Conservation (phyloP, 2,113 vertebrate genomes). For the Dunckerocampus dactyliophorus region DNA sequence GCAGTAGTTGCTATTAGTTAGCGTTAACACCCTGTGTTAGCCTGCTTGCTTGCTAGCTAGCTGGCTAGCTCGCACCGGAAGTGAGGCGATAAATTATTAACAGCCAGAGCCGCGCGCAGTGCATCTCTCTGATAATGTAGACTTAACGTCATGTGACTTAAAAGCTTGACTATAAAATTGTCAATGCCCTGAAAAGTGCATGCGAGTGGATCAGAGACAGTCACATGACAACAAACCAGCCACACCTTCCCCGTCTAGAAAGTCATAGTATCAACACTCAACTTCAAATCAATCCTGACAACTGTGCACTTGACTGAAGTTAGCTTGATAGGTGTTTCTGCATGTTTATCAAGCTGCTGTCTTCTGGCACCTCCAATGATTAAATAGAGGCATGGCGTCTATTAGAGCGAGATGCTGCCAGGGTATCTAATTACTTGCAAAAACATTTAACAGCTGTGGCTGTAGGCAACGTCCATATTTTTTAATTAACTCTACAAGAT, state of each 20-base stretch:
- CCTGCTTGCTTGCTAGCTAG: no score
- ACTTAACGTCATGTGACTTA: constrained; percentile 44
- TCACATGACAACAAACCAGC: constrained; percentile 1
- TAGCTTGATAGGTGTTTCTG: not conserved
- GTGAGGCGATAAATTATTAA: constrained; percentile 41
- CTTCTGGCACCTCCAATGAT: not conserved
- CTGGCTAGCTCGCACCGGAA: not conserved
- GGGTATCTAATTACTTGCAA: no score
- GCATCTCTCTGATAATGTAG: constrained; percentile 28
- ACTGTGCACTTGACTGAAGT: constrained; percentile 2
- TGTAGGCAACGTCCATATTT: no score
- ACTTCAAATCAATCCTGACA: no score
- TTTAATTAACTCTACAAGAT: no score
- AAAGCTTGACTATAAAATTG: constrained; percentile 7
- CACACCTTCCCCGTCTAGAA: constrained; percentile 38
- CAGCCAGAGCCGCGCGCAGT: constrained; percentile 18
- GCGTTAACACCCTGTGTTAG: no score
- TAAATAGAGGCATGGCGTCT: no score
- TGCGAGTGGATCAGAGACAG: no score
- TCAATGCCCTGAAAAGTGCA: not conserved
- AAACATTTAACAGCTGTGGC: no score
- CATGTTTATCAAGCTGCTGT: not conserved
- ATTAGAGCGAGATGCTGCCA: no score
- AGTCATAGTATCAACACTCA: not conserved
- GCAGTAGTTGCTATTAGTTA: not conserved